Base-by-base conservation (phyloP, 2,888 invertebrate species). In the Nomada goodeniana region DNA sequence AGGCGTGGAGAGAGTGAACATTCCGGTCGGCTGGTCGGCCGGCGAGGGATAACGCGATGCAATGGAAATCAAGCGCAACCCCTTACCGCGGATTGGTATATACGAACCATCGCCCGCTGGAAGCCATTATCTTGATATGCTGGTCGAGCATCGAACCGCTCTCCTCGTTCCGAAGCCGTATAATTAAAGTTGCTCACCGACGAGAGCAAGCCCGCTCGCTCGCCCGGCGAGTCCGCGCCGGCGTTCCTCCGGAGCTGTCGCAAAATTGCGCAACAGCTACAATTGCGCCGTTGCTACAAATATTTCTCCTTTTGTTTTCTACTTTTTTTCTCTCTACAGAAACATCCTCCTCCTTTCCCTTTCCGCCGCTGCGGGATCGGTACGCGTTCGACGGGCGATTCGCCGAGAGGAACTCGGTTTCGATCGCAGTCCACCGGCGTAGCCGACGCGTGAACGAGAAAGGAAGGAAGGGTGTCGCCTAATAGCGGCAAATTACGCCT, bases 401-500 rank as follows among this genome's bases (percentile, higher is more conserved):
- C 36, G 57, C 9, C 20, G 13, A 36, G 20, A 53, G 10, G 7
- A 20, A 29, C 7, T n/a, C 52, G 53, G 36, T 53, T 18, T 36
- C 50, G 36, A 52, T 53, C 52, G 15, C 57, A 26, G 23, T 5
- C 10, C 26, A 2, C 36, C 23, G 15, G 23, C 36, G 36, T 18
- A 50, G 71, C 11, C 57, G 47, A 36, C 50, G 50, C 52, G 53
- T n/a, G 44, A 59, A 60, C 26, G 18, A 50, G 65, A 57, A 23
- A n/a, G 60, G 50, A 64, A n/a, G 52, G 42, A 77, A 75, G 64
- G 77, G 80, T 67, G 71, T 86, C 88, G 90, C 89, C 90, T 92
- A 92, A 92, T 92, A 92, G 92, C 92, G 89, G 90, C 90, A 91
- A 92, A 92, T 92, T 92, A 92, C 90, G 88, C 89, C 88, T 89